A percentile compares a stretch with the other conserved stretches of the same genome.
phyloP scores from a whole-genome alignment of 2,888 invertebrate genomes.

The Eulithis prunata region DNA sequence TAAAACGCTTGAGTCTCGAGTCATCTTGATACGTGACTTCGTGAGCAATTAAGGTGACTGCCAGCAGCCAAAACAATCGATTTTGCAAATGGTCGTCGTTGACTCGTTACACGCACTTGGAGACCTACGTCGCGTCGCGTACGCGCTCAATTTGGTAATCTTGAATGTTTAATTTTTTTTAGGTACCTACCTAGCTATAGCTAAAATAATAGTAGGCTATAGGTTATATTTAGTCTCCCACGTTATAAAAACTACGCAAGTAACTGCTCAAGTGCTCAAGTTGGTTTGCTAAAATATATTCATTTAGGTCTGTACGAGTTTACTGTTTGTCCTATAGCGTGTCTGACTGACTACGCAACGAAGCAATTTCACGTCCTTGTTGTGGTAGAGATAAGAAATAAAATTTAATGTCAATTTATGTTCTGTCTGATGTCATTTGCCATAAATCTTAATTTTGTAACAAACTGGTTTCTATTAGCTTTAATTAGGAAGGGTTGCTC shows the following conservation, averaged over 20 bases:
- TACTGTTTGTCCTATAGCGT: neutral
- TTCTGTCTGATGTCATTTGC: neutral
- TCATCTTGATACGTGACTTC: slow-evolving; percentile 79
- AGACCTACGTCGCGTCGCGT: slow-evolving; percentile 33
- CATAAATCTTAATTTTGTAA: slow-evolving; percentile 11
- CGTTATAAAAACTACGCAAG: no score
- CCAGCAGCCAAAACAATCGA: slow-evolving; percentile 83
- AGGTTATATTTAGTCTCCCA: no score
- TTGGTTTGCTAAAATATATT: no score
- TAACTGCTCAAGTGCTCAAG: no score
- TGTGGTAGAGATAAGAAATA: slow-evolving; percentile 7
- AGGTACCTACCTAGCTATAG: no score
- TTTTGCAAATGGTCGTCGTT: slow-evolving; percentile 71
- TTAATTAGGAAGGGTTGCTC: slow-evolving; percentile 14
- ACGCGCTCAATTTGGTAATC: slow-evolving; percentile 20
- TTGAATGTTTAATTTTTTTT: neutral
- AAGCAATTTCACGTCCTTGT: slow-evolving; percentile 5
- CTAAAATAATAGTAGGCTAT: no score
- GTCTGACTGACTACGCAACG: neutral
- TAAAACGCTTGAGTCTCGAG: slow-evolving; percentile 64
- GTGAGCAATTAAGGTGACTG: slow-evolving; percentile 80
- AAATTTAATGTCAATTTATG: slow-evolving; percentile 2
- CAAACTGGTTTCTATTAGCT: slow-evolving; percentile 18
- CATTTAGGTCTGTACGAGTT: neutral
- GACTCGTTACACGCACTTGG: slow-evolving; percentile 56